phyloP scores from a whole-genome alignment of 2,888 invertebrate genomes.

The Mycalesis mineus region DNA sequence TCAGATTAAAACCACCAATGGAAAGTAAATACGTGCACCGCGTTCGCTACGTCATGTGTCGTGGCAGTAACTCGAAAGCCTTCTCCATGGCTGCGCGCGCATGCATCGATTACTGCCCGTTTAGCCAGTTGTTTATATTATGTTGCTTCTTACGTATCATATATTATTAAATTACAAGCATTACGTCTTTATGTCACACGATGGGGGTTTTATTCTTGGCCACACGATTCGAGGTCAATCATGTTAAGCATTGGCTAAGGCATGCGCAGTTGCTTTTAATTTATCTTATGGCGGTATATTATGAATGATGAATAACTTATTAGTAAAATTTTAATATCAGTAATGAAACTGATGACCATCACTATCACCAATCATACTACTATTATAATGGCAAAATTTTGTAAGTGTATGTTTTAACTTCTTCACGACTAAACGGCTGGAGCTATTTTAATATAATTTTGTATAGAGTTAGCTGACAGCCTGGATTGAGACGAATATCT shows the following conservation, averaged over 20 bases:
- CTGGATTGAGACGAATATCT: too few relatives aligned
- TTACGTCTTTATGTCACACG: slow-evolving; percentile 41
- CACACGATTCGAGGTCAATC: slow-evolving; percentile 4
- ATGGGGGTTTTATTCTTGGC: slow-evolving; percentile 29
- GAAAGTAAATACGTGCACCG: slow-evolving; percentile 13
- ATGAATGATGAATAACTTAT: too few relatives aligned
- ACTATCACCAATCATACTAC: too few relatives aligned
- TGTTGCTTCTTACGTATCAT: slow-evolving; percentile 47
- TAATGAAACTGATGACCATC: too few relatives aligned
- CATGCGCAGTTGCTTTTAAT: slow-evolving; percentile 21
- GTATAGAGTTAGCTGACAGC: too few relatives aligned
- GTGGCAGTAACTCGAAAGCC: slow-evolving; percentile 44
- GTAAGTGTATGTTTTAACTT: too few relatives aligned
- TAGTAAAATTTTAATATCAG: too few relatives aligned
- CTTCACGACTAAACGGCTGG: too few relatives aligned
- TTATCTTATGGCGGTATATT: not conserved
- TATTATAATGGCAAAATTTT: too few relatives aligned
- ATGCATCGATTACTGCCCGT: slow-evolving; percentile 58
- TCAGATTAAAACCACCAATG: slow-evolving; percentile 10
- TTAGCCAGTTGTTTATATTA: slow-evolving; percentile 44
- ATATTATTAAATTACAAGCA: slow-evolving; percentile 58
- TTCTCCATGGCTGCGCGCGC: slow-evolving; percentile 63
- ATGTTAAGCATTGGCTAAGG: slow-evolving; percentile 27
- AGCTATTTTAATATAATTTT: too few relatives aligned
- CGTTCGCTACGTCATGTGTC: not conserved